These are phyloP conservation scores for Imbricaverruca yamaguchii DNA, from an alignment of 2,888 invertebrate genomes.

Conservation along the genomic window DNA sequence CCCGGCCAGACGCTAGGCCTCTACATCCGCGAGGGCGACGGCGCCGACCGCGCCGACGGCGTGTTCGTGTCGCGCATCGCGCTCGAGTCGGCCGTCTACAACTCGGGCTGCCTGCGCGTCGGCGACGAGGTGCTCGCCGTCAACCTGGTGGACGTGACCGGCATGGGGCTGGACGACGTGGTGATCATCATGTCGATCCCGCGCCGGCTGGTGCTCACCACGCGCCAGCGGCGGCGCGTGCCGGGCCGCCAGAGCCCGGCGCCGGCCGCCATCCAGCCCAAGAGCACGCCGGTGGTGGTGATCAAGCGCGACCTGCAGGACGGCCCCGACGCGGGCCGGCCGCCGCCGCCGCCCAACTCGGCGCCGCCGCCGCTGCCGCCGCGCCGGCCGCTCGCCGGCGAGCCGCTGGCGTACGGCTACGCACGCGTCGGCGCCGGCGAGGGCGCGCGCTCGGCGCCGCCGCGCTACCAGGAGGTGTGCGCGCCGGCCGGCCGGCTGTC, in stretches of 20 bases:
- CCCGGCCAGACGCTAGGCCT: constrained; percentile 97
- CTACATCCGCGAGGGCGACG: constrained; percentile 98
- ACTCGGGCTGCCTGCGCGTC: constrained; percentile 89
- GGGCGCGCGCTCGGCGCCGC: constrained; percentile 23
- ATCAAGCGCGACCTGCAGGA: constrained; percentile 76
- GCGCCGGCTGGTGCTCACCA: constrained; percentile 84
- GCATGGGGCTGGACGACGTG: constrained; percentile 97
- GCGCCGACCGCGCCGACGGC: constrained; percentile 87
- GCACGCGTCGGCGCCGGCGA: constrained; percentile 30
- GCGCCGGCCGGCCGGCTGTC: constrained; percentile 40
- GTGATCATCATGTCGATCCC: constrained; percentile 99
- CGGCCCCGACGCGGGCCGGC: constrained; percentile 45
- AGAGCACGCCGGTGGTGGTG: constrained; percentile 85
- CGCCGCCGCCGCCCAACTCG: constrained; percentile 32
- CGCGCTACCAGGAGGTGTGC: constrained; percentile 27
- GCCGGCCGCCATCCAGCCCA: constrained; percentile 39
- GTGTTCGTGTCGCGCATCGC: constrained; percentile 97
- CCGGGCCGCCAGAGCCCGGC: constrained; percentile 37
- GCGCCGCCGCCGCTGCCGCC: constrained; percentile 33
- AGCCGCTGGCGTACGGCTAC: constrained; percentile 30
- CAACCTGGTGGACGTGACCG: constrained; percentile 93
- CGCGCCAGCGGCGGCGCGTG: constrained; percentile 55
- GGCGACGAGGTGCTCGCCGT: constrained; percentile 98
- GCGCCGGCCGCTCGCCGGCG: constrained; percentile 31
- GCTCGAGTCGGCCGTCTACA: constrained; percentile 91